Base-by-base conservation (phyloP, 2,888 invertebrate genomes). In the Peribatodes rhomboidaria region DNA sequence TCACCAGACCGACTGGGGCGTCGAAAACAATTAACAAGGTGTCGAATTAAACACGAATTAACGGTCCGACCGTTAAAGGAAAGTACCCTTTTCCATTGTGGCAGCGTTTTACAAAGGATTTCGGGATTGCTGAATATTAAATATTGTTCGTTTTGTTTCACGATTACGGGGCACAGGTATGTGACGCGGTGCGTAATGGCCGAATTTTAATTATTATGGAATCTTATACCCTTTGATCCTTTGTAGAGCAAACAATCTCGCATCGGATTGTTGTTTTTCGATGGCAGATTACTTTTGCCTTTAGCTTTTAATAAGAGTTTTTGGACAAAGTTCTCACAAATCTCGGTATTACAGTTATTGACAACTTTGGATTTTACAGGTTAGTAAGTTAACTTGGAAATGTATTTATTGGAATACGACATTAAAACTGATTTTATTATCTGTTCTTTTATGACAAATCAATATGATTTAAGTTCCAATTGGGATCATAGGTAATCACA, bases 31-130 rank as follows among this genome's bases (percentile, higher is more conserved):
- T 93, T 93, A 93, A 93, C 93, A 89, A 93, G 93, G 93, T 93
- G 93, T 93, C 93, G 93, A 93, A 93, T 93, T 93, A 93, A 90
- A 93, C 90, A 88, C 90, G 89, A 92, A 91, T 93, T 93, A 93
- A 89, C 91, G 91, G 85, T 88, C 82, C 80, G 83, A 86, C 87
- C 89, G 90, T 91, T 89, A 91, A 88, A 90, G 90, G 90, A 90
- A 89, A 89, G 88, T 82, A 89, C 91, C 93, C 92, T 92, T 92
- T 90, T 87, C 90, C 91, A 92, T 92, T 93, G 91, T 89, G 81
- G 81, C 80, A 78, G 77, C 85, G 83, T 84, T 88, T 88, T 87
- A 88, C 89, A 88, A 90, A 91, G 91, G 91, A 90, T 91, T 90
- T 92, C 81, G 85, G 90, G 89, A 90, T 90, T 89, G 89, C 88